Conservation (phyloP, 2,113 vertebrate genomes). For the Fulmarus glacialis region DNA sequence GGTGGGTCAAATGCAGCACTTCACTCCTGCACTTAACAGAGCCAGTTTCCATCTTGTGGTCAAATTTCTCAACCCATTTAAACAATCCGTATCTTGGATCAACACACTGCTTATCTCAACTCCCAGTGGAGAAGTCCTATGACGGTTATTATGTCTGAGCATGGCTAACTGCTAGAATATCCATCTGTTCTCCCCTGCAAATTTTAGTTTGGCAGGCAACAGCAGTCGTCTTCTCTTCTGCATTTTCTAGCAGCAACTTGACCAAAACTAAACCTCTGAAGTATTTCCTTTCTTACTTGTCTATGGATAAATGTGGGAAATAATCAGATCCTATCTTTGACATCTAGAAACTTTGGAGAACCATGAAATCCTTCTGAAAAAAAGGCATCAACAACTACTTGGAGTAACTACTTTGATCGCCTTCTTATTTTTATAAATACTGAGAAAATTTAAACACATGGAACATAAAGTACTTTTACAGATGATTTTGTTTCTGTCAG, state of each 20-base stretch:
- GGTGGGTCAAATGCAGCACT: neutral
- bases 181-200: neutral
- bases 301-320: neutral
- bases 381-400: neutral
- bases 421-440: neutral
- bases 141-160: neutral
- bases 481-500: neutral
- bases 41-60: slow-evolving; percentile 13
- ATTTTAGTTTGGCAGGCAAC: neutral
- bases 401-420: neutral
- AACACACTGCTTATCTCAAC: slow-evolving; percentile 39
- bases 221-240: neutral
- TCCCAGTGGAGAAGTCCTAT: slow-evolving; percentile 5
- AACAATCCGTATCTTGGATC: slow-evolving; percentile 28
- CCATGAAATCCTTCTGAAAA: neutral
- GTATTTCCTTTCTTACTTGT: neutral
- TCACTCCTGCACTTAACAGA: neutral
- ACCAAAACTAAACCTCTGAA: neutral
- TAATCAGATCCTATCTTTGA: neutral
- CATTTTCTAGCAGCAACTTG: neutral
- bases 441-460: neutral
- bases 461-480: neutral
- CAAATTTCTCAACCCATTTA: slow-evolving; percentile 14
- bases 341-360: neutral
- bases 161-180: neutral